Percentiles rank a stretch among this genome's conserved stretches.
Evolutionary conservation across 2,113 vertebrate species (phyloP).

Genomic region (Cairina moschata): DNA sequence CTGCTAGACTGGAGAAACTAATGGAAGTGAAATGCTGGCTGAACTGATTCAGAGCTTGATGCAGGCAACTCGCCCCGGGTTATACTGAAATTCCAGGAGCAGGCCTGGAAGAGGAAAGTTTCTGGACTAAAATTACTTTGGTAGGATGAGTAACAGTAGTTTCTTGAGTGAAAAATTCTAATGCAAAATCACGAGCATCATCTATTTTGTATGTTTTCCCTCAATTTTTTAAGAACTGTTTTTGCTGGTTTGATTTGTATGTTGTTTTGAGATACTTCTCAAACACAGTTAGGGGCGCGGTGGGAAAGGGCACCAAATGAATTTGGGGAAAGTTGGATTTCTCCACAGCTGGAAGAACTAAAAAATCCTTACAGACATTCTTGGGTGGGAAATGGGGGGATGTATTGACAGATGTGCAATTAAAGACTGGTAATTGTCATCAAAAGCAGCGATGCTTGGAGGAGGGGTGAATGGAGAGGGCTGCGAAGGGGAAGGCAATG

Average conservation of each 20-base stretch:
- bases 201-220: neutral
- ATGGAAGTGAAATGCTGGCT: neutral
- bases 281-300: neutral
- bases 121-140: neutral
- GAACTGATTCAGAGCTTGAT: neutral
- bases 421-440: neutral
- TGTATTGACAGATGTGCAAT: neutral
- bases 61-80: neutral
- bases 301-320: neutral
- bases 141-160: neutral
- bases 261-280: neutral
- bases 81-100: neutral
- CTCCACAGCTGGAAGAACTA: neutral
- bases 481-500: neutral
- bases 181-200: accelerated
- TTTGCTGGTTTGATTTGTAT: neutral
- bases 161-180: neutral
- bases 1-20: neutral
- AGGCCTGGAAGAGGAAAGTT: neutral
- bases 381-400: neutral
- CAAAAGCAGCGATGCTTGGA: neutral
- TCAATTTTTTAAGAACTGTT: neutral
- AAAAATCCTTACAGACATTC: neutral
- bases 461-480: neutral
- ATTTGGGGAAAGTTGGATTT: neutral